Evolutionary conservation across 2,888 invertebrate genomes (phyloP), one percentile per base, ranked within the genome.

Genomic region (Pollenia labialis): DNA sequence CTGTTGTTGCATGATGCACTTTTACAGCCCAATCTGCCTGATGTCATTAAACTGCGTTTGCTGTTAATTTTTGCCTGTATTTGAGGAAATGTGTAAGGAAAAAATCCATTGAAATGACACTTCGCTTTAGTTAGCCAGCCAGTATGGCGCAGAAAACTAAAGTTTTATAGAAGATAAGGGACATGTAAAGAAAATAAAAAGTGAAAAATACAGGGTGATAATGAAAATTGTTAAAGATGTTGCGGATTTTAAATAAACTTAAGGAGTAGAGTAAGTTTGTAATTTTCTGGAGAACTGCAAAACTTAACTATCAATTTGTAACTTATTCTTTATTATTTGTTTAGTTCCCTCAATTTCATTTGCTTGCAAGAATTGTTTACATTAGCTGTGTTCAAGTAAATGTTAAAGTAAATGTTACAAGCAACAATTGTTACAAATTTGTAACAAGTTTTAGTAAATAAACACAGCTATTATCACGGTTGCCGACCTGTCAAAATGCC

Each of bases 21-120:
- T 85, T 81, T 72, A 54, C 75, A 62, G 62, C 48, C 40, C n/a
- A 50, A 50, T 64, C 46, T 72, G 80, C 18, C 32, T 75, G 50
- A 81, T 72, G 81, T 85, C 85, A 85, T 85, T 85, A 76, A 85
- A 85, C 76, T 85, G 66, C 18, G 48, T 54, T 14, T 42, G 52
- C 1, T 76, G 16, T 42, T 32, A 46, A 18, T 32, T 72, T 66
- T 32, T 62, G 64, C 56, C 8, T 66, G 23, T 32, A 76, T 46
- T 62, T 62, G 14, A 69, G 75, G 18, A 82, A 82, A 69, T 52
- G 14, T 23, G 68, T 9, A 40, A 9, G 18, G 46, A 40, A 71
- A 56, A 81, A 79, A 52, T 50, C 16, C 48, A 69, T 56, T 69
- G 11, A 71, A 79, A 14, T 52, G 58, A 44, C 48, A 81, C 14